Base-by-base conservation (phyloP, 2,797 vertebrate species). In the Myotis pilosus region DNA sequence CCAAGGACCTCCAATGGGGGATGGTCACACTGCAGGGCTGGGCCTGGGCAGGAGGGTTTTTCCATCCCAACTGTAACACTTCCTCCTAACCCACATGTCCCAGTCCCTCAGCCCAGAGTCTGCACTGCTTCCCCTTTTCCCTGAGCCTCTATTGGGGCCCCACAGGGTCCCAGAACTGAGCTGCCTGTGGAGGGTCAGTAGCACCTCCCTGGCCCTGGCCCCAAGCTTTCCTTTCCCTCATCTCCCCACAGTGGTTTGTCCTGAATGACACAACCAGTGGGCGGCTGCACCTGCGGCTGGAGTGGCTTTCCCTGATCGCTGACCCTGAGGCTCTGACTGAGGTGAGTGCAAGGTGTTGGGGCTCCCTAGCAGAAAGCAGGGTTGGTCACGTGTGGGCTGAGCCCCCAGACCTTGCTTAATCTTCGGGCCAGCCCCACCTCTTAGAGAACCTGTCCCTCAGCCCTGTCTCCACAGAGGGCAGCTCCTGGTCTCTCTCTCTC, bases 231-330 rank as follows among this genome's bases (percentile, higher is more conserved):
- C 17, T 79, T 23, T 64, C 57, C 51, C 16, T 33, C n/a, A 0
- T 16, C 20, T 28, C 17, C 68, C 69, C 89, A 16, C 96, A 99
- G 99, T 99, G 99, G 99, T 99, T 99, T 97, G 78, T 98, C 57
- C 98, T 99, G 96, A 98, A 99, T 22, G 98, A 98, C 0, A 98
- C 98, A 0, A 95, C 97, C 84, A 98, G 97, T 0, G 99, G 99
- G 75, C 97, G 98, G 83, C 96, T 99, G 87, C 99, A 98, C 96
- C 96, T 99, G 89, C 99, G 98, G 92, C 98, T 99, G 23, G 99
- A 99, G 97, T 99, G 99, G 99, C 97, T 99, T 69, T 99, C 99
- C 10, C 98, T 99, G 6, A 97, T 98, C 53, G 94, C 98, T 0
- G 97, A 99, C 94, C 94, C 97, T 69, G 98, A 98, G 30, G 98